Percentiles rank a stretch among this genome's conserved stretches.
These are phyloP conservation scores for Oryzias sinensis DNA, from an alignment of 2,797 vertebrate species.

Conservation along the genomic window DNA sequence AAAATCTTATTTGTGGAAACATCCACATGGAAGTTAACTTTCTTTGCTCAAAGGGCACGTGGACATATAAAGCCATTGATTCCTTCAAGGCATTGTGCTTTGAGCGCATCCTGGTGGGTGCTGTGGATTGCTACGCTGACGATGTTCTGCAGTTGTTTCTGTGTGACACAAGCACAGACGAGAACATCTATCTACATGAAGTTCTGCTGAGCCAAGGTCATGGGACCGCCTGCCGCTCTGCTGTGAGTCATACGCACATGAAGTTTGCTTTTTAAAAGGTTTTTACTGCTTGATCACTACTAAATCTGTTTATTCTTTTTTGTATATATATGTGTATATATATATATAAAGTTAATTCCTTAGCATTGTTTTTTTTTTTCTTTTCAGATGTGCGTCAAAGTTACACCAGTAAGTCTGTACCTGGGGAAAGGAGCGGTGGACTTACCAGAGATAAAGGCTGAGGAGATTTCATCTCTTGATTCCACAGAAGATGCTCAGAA, in stretches of 20 bases:
- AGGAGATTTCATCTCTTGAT: slow-evolving; percentile 4
- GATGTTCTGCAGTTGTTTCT: slow-evolving; percentile 87
- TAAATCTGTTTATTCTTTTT: no score
- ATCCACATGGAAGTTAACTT: no score
- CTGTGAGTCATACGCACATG: slow-evolving; percentile 48
- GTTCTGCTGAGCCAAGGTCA: slow-evolving; percentile 78
- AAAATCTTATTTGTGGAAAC: no score
- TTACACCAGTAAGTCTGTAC: slow-evolving; percentile 71
- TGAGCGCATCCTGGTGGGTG: slow-evolving; percentile 83
- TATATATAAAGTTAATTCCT: background rate
- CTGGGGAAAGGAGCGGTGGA: slow-evolving; percentile 60
- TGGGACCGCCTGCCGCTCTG: slow-evolving; percentile 61
- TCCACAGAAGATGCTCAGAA: background rate
- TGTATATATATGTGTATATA: no score
- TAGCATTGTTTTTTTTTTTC: background rate
- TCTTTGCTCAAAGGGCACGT: slow-evolving; percentile 68
- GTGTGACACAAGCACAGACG: slow-evolving; percentile 86
- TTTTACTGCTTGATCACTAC: no score
- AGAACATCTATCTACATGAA: slow-evolving; percentile 86
- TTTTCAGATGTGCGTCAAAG: slow-evolving; percentile 46
- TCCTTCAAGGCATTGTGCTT: slow-evolving; percentile 82
- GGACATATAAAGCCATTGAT: slow-evolving; percentile 79
- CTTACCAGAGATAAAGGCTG: slow-evolving; percentile 49
- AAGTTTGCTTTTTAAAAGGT: no score
- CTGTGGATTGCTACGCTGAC: slow-evolving; percentile 81